These are phyloP conservation scores for Elanus axillaris DNA, from an alignment of 2,113 vertebrate species.

Conservation along the genomic window DNA sequence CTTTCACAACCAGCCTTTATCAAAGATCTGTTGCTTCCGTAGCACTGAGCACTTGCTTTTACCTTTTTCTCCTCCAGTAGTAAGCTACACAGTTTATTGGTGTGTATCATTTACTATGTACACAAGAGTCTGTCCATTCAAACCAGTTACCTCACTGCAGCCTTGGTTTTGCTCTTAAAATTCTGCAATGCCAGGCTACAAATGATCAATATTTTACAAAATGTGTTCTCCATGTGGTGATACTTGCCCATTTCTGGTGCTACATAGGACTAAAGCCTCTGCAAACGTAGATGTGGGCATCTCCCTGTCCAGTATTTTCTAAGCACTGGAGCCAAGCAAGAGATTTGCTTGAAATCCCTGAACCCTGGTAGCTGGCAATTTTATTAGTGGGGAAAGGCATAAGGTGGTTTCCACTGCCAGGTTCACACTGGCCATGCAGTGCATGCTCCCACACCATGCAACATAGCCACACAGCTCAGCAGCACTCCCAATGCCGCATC, in stretches of 20 bases:
- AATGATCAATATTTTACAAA: neutral
- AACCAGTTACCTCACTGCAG: neutral
- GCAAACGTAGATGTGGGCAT: neutral
- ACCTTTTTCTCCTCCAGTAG: neutral
- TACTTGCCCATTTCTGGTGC: neutral
- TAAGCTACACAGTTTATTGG: neutral
- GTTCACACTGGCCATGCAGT: fast-evolving
- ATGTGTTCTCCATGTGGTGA: fast-evolving
- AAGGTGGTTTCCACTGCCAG: neutral
- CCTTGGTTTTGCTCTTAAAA: neutral
- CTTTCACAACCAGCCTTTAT: neutral
- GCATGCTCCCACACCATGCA: fast-evolving
- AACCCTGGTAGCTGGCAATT: neutral
- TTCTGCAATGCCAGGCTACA: neutral
- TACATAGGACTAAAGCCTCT: neutral
- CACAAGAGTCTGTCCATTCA: neutral
- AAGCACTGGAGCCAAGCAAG: neutral
- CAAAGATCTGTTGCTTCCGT: neutral
- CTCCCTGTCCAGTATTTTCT: neutral
- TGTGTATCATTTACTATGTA: neutral
- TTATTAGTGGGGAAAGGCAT: neutral
- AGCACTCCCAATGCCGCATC: neutral
- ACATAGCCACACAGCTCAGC: fast-evolving
- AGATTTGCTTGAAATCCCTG: neutral
- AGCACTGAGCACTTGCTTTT: neutral